Evolutionary conservation across 2,888 invertebrate genomes (phyloP).

Genomic region (Drosophila robusta): DNA sequence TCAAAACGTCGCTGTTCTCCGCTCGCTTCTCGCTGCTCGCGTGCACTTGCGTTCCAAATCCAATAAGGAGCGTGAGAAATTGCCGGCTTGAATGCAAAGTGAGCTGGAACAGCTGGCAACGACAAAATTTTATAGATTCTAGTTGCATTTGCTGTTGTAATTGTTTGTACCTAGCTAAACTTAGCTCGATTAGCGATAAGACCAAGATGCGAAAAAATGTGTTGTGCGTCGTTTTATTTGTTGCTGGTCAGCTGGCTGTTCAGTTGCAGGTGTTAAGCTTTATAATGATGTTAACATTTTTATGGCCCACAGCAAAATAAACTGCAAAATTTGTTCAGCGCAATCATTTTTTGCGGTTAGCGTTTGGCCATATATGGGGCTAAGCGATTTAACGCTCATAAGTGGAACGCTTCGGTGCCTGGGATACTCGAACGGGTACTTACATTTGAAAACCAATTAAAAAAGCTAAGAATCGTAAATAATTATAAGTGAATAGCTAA

Average conservation of each 20-base stretch:
- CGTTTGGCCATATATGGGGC: conserved; percentile 53
- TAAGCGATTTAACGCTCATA: conserved; percentile 41
- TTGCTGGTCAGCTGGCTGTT: conserved; percentile 37
- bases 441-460: conserved; percentile 61
- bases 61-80: conserved; percentile 83
- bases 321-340: conserved; percentile 71
- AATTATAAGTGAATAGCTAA: conserved; percentile 41
- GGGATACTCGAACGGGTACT: conserved; percentile 16
- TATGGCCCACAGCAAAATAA: conserved; percentile 70
- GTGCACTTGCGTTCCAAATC: conserved; percentile 79
- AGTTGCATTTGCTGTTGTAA: conserved; percentile 33
- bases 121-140: conserved; percentile 72
- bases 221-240: conserved; percentile 31
- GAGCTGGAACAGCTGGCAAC: conserved; percentile 57
- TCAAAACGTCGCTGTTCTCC: conserved; percentile 44
- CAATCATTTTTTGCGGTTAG: conserved; percentile 56
- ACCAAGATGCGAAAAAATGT: conserved; percentile 71
- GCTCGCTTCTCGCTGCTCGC: conserved; percentile 59
- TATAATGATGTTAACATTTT: conserved; percentile 79
- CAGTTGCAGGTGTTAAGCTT: conserved; percentile 74
- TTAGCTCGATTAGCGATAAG: conserved; percentile 72
- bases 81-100: conserved; percentile 73
- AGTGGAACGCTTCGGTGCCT: conserved; percentile 34
- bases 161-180: conserved; percentile 45
- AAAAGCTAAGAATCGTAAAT: conserved; percentile 44